These are phyloP conservation scores for Alectoris magna DNA, from an alignment of 2,797 vertebrate genomes.

Conservation along the genomic window DNA sequence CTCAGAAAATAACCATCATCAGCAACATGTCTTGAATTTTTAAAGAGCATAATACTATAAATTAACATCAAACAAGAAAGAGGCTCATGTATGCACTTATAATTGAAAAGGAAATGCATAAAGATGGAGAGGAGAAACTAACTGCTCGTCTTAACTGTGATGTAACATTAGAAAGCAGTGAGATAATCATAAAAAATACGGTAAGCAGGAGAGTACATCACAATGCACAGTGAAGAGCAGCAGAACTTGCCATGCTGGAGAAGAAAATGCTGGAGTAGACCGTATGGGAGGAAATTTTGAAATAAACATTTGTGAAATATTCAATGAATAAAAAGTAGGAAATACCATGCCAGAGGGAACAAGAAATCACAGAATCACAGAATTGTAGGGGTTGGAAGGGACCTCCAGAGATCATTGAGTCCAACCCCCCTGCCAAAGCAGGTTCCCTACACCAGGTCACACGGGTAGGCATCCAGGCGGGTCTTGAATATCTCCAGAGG, in stretches of 20 bases:
- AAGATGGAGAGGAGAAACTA: neutral
- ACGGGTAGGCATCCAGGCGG: too few species aligned
- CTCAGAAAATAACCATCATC: neutral
- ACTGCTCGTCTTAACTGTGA: neutral
- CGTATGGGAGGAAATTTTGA: neutral
- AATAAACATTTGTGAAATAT: neutral
- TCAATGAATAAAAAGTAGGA: neutral
- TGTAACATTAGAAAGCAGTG: neutral
- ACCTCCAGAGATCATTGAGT: too few species aligned
- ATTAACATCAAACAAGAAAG: neutral
- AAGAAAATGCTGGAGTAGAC: neutral
- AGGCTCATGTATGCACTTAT: neutral
- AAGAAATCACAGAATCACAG: neutral
- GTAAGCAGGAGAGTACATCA: neutral
- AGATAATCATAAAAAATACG: neutral
- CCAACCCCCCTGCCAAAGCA: too few species aligned
- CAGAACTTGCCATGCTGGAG: neutral
- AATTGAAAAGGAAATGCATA: slow-evolving; percentile 1
- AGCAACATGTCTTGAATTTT: slow-evolving; percentile 20
- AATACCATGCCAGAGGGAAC: neutral
- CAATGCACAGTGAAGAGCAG: neutral
- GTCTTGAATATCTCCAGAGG: too few species aligned
- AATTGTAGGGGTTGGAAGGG: too few species aligned
- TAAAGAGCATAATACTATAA: neutral
- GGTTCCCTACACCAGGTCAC: too few species aligned